Percentiles rank a stretch among this genome's conserved stretches.
These are phyloP conservation scores for Parotocinclus haroldoi DNA, from an alignment of 2,797 vertebrate genomes.

Conservation along the genomic window DNA sequence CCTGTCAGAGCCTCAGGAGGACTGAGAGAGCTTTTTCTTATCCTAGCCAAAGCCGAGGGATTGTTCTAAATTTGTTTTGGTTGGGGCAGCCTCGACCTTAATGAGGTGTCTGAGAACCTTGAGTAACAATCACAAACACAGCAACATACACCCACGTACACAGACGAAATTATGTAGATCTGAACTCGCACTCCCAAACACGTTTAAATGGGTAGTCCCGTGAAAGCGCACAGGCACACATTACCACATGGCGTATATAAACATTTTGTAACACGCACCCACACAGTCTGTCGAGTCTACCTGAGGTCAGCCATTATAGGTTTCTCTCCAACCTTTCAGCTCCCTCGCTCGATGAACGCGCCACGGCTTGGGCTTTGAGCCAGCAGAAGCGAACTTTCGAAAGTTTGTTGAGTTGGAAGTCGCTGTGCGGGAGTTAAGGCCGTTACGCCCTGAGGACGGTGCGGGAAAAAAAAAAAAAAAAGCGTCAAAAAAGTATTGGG, in stretches of 20 bases:
- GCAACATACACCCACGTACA: slow-evolving; percentile 35
- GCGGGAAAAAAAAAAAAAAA: no score
- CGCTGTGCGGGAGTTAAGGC: no score
- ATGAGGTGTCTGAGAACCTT: slow-evolving; percentile 62
- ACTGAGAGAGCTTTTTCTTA: slow-evolving; percentile 59
- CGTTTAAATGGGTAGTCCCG: slow-evolving; percentile 18
- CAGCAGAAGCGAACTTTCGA: no score
- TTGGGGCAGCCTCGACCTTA: slow-evolving; percentile 61
- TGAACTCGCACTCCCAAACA: slow-evolving; percentile 19
- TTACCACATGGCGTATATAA: slow-evolving; percentile 8
- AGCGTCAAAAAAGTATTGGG: no score
- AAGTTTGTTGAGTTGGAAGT: no score
- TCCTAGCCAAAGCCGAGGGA: slow-evolving; percentile 58
- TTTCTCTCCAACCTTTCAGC: no score
- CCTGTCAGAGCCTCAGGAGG: slow-evolving; percentile 64
- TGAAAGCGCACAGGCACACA: slow-evolving; percentile 10
- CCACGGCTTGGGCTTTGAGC: no score
- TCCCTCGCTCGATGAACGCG: no score
- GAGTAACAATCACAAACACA: slow-evolving; percentile 29
- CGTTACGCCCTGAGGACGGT: no score
- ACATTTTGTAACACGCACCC: slow-evolving; percentile 3
- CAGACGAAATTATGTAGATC: slow-evolving; percentile 26
- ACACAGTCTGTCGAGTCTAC: slow-evolving; percentile 29
- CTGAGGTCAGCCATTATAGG: background rate
- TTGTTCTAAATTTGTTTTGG: slow-evolving; percentile 69